Evolutionary conservation across 2,797 vertebrate genomes (phyloP).

Genomic region (Pogoniulus pusillus): DNA sequence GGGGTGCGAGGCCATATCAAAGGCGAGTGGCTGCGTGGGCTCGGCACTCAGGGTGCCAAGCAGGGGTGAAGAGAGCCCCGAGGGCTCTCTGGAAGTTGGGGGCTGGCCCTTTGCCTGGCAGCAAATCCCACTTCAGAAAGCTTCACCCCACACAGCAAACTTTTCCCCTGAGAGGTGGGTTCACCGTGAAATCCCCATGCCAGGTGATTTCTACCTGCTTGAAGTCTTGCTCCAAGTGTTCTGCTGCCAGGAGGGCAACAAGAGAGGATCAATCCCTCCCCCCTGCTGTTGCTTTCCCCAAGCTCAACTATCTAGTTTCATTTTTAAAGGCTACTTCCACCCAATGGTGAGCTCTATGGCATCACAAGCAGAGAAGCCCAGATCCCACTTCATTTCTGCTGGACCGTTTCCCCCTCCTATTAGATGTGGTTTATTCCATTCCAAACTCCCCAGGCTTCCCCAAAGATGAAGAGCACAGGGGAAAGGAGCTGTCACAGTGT

Average conservation of each 20-base stretch:
- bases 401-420: background rate
- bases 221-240: background rate
- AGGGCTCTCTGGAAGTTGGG: background rate
- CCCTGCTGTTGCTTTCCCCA: background rate
- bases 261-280: background rate
- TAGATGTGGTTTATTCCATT: background rate
- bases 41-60: background rate
- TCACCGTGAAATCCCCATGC: background rate
- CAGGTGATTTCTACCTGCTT: slow-evolving; percentile 11
- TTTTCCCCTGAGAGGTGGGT: background rate
- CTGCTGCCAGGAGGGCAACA: background rate
- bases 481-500: background rate
- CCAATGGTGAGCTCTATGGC: background rate
- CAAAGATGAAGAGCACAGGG: background rate
- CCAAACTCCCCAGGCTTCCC: background rate
- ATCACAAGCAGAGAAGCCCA: background rate
- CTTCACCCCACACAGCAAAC: background rate
- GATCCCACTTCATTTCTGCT: background rate
- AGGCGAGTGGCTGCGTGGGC: background rate
- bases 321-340: background rate
- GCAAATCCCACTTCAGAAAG: slow-evolving; percentile 58
- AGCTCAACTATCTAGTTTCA: background rate
- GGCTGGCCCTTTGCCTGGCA: slow-evolving; percentile 3
- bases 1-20: background rate
- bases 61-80: background rate